A percentile compares a stretch with the other conserved stretches of the same genome.
Conservation (phyloP, 2,888 invertebrate species). For the Chalcosyrphus nemorum region DNA sequence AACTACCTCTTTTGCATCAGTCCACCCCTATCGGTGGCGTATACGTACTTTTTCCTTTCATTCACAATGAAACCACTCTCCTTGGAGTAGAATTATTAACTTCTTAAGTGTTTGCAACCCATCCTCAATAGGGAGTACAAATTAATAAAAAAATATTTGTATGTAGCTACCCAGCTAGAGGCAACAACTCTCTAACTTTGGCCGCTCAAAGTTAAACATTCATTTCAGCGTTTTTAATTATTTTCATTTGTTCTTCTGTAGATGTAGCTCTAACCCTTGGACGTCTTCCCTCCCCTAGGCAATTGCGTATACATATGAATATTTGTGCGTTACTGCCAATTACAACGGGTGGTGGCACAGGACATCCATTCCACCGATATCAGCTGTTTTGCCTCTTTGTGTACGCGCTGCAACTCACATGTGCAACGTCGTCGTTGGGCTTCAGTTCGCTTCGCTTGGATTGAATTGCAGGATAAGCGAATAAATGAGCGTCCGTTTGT, state of each 20-base stretch:
- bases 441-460: slow-evolving; percentile 11
- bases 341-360: not conserved
- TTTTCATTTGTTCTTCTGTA: slow-evolving; percentile 60
- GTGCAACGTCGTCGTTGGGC: not conserved
- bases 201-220: slow-evolving; percentile 61
- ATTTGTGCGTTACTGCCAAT: slow-evolving; percentile 44
- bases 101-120: slow-evolving; percentile 51
- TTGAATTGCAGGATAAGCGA: slow-evolving; percentile 30
- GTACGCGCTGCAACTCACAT: not conserved
- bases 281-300: not conserved
- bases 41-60: slow-evolving; percentile 46
- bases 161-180: not conserved
- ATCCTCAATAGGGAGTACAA: not conserved
- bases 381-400: slow-evolving; percentile 52
- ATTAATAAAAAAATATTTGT: slow-evolving; percentile 28
- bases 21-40: slow-evolving; percentile 10
- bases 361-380: slow-evolving; percentile 26
- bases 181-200: slow-evolving; percentile 60
- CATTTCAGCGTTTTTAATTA: slow-evolving; percentile 63
- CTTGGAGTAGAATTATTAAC: slow-evolving; percentile 47
- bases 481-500: slow-evolving; percentile 61
- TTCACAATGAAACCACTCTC: slow-evolving; percentile 12
- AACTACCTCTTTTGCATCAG: slow-evolving; percentile 3
- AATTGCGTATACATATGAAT: slow-evolving; percentile 28
- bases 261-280: not conserved